Evolutionary conservation across 2,113 vertebrate species (phyloP), one percentile per base, ranked within the genome.

Genomic region (Phrynosoma platyrhinos): DNA sequence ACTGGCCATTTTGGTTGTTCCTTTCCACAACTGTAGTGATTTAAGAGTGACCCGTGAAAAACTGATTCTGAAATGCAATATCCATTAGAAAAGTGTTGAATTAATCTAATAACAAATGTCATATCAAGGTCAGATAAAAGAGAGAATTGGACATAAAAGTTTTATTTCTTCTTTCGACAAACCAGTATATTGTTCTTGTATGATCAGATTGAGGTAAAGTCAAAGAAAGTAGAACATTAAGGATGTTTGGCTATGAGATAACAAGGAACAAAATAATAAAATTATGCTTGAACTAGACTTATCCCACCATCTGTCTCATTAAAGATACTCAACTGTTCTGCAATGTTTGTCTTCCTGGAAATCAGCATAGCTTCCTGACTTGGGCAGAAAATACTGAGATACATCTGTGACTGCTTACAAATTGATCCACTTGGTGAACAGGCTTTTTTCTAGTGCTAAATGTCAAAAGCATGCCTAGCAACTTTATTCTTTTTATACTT

Each of bases 381-480:
- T 83, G 21, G 83, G 25, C 68, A 85, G 62, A 78, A 20, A 83
- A 77, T 79, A 85, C 32, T 87, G 82, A 94, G 68, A 77, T 87
- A 91, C 52, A 81, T 62, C n/a, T 1, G 20, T 14, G 68, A 58
- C 36, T 89, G 14, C 72, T 52, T 84, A 84, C 66, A 89, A 89
- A 80, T 80, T 74, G 66, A 79, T 89, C 27, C 68, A 52, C 55
- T 74, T 52, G 74, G 25, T 84, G 86, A n/a, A 77, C 9, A 10
- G 0, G 1, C 3, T 0, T 77, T 66, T 69, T 18, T 21, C 40
- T 75, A 85, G 62, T 18, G 72, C 53, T 75, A 84, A 85, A 64
- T 8, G 27, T n/a, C 16, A 74, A 78, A 81, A 62, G 62, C 82
- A 30, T 0, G 0, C 0, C 0, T 7, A 68, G 27, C 79, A 83